Evolutionary conservation across 1,140 invertebrate genomes (phyloP), one percentile per base, ranked within the genome.

Genomic region (Phthorimaea operculella): DNA sequence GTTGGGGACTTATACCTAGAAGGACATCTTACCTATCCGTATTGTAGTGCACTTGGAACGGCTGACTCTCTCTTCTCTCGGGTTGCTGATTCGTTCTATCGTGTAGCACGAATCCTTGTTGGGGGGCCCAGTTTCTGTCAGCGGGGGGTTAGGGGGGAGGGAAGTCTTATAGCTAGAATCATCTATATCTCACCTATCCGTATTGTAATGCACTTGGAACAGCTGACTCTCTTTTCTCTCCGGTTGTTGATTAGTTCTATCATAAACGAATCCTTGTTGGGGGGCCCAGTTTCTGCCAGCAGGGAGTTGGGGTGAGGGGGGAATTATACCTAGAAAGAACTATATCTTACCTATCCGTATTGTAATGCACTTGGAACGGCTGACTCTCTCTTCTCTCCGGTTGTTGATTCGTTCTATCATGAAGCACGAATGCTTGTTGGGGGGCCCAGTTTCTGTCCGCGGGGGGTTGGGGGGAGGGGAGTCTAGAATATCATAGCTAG

Each of bases 401-500:
- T n/a, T n/a, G n/a, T n/a, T n/a, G n/a, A n/a, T n/a, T n/a, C n/a
- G n/a, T n/a, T 58, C 65, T 45, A 42, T 85, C 83, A 66, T 79
- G 76, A 6, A 86, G 64, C n/a, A 79, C 64, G 67, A 86, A 86
- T 15, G 74, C 79, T 53, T 33, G 34, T n/a, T n/a, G n/a, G 4
- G 49, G 55, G 33, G 56, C 42, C n/a, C 16, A 21, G n/a, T n/a
- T n/a, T 4, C 6, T 5, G 15, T 76, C 75, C 55, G 63, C 54
- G 11, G 73, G 67, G 4, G 76, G 75, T 33, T 73, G 66, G 0
- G 81, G 74, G 12, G 79, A 80, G 4, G 84, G 72, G 0, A 79
- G 77, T 49, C 70, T 70, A 83, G 81, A 86, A 14, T 78, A 76
- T 34, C 79, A 76, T 10, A 78, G 58, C 74, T 80, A 68, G 0